These are phyloP conservation scores for Rhagonycha lutea DNA, from an alignment of 2,888 invertebrate species.

Conservation along the genomic window DNA sequence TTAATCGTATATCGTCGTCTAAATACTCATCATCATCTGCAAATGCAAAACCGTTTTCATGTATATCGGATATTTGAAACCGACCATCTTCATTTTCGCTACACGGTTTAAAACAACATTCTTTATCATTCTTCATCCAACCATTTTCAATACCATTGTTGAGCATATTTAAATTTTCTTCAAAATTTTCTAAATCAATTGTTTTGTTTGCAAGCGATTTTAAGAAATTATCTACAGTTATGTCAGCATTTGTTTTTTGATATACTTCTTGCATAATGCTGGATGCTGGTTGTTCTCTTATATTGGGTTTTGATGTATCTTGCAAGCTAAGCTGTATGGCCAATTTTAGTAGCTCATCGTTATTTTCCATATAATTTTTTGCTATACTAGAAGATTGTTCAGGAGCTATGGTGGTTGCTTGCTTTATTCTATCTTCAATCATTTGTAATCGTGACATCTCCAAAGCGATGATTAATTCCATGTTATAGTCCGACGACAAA, in stretches of 20 bases:
- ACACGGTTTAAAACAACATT: constrained; percentile 52
- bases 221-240: constrained; percentile 60
- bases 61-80: constrained; percentile 60
- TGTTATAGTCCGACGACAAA: constrained; percentile 58
- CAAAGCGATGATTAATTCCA: constrained; percentile 67
- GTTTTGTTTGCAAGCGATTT: constrained; percentile 58
- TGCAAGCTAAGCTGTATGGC: constrained; percentile 61
- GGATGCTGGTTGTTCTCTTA: constrained; percentile 29
- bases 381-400: constrained; percentile 52
- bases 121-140: constrained; percentile 41
- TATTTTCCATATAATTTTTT: constrained; percentile 50
- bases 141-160: constrained; percentile 44
- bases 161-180: constrained; percentile 44
- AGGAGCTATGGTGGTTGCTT: constrained; percentile 45
- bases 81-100: constrained; percentile 58
- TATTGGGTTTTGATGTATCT: constrained; percentile 47
- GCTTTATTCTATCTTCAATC: constrained; percentile 63
- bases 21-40: constrained; percentile 51
- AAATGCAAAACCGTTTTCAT: constrained; percentile 56
- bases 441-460: constrained; percentile 72
- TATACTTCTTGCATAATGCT: constrained; percentile 35
- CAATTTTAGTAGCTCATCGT: constrained; percentile 57
- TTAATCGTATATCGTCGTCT: constrained; percentile 51
- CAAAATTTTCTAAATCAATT: constrained; percentile 53
- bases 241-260: constrained; percentile 56